These are phyloP conservation scores for Gopherus flavomarginatus DNA, from an alignment of 2,113 vertebrate species.

Conservation along the genomic window DNA sequence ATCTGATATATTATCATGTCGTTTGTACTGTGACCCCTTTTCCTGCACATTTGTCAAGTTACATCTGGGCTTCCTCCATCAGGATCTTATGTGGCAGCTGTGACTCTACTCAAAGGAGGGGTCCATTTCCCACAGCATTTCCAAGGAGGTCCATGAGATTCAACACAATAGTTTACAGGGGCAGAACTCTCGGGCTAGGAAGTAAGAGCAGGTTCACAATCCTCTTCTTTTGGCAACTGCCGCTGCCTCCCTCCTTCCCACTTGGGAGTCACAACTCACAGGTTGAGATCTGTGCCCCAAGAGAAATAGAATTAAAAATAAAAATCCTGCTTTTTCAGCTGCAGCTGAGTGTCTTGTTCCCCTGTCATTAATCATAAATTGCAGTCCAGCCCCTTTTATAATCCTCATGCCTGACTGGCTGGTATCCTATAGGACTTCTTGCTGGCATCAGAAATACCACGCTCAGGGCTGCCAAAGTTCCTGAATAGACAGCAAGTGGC, in stretches of 20 bases:
- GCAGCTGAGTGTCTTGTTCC: background rate
- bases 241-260: background rate
- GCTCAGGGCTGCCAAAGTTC: background rate
- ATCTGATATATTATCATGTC: background rate
- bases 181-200: background rate
- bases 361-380: background rate
- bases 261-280: background rate
- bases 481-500: background rate
- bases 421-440: background rate
- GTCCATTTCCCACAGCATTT: background rate
- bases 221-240: background rate
- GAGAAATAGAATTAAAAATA: background rate
- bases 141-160: background rate
- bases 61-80: background rate
- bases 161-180: background rate
- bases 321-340: background rate
- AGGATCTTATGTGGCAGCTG: rapidly evolving
- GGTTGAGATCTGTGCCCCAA: background rate
- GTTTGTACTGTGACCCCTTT: background rate
- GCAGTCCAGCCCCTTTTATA: background rate
- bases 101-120: background rate
- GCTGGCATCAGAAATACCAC: background rate
- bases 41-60: background rate
- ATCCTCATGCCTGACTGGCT: background rate
- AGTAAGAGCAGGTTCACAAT: background rate